Conservation (phyloP, 2,797 vertebrate genomes). For the Epinephelus coioides region DNA sequence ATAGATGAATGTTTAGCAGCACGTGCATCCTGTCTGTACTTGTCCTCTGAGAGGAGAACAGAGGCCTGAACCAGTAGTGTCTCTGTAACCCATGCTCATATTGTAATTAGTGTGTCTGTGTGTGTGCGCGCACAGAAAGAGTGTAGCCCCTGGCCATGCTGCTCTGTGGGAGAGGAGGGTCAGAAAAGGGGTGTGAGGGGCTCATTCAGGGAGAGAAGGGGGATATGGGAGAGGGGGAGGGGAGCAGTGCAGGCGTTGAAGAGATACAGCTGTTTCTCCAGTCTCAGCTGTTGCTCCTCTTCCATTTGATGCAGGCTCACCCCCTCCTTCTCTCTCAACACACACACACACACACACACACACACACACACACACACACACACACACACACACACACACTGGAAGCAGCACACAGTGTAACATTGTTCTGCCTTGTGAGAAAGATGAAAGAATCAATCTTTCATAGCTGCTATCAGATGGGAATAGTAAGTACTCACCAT, state of each 20-base stretch:
- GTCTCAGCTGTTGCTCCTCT: slow-evolving; percentile 85
- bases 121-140: slow-evolving; percentile 5
- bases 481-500: slow-evolving; percentile 51
- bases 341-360: slow-evolving; percentile 30
- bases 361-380: slow-evolving; percentile 22
- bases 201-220: slow-evolving; percentile 61
- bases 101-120: slow-evolving; percentile 37
- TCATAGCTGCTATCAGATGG: slow-evolving; percentile 69
- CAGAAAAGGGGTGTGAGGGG: slow-evolving; percentile 68
- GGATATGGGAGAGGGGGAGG: slow-evolving; percentile 10
- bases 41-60: slow-evolving; percentile 57
- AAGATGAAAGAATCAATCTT: slow-evolving; percentile 67
- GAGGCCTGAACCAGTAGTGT: slow-evolving; percentile 22
- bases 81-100: slow-evolving; percentile 15
- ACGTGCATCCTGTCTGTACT: slow-evolving; percentile 73
- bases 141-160: slow-evolving; percentile 49
- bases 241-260: slow-evolving; percentile 59
- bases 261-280: slow-evolving; percentile 85
- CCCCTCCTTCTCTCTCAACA: background rate
- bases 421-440: slow-evolving; percentile 72
- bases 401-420: slow-evolving; percentile 69
- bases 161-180: slow-evolving; percentile 66
- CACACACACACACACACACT: slow-evolving; percentile 33
- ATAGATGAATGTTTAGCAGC: slow-evolving; percentile 71
- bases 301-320: slow-evolving; percentile 54